Conservation (phyloP, 2,888 invertebrate genomes). For the Apodemia mormo region DNA sequence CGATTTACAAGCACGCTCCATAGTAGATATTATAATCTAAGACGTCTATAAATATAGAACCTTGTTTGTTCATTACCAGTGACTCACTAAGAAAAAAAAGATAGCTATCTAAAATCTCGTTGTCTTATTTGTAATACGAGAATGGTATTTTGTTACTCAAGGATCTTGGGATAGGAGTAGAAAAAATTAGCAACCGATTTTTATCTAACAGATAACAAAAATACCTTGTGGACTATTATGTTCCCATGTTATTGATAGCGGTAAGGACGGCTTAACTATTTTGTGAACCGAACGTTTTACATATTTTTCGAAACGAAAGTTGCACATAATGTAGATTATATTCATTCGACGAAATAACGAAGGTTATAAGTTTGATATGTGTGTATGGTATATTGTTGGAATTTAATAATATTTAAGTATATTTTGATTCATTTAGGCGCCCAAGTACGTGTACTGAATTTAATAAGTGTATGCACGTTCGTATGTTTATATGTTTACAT, state of each 20-base stretch:
- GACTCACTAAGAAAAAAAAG: constrained; percentile 40
- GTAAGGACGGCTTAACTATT: background rate
- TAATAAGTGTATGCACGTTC: no score
- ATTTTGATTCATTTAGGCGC: no score
- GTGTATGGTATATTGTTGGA: no score
- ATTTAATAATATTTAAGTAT: no score
- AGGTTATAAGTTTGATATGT: no score
- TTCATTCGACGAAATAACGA: no score
- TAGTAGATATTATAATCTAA: background rate
- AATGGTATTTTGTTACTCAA: constrained; percentile 49
- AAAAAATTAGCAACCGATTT: constrained; percentile 41
- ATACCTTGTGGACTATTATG: constrained; percentile 15
- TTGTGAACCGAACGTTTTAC: background rate
- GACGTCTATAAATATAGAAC: constrained; percentile 30
- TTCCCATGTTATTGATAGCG: constrained; percentile 15
- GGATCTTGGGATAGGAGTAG: constrained; percentile 32
- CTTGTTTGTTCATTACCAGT: constrained; percentile 31
- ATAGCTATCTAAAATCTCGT: constrained; percentile 48
- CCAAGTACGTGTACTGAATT: no score
- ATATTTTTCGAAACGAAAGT: no score
- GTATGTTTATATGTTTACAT: no score
- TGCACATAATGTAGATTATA: no score
- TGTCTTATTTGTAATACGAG: constrained; percentile 64
- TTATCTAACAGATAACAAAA: constrained; percentile 43
- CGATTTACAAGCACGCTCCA: background rate